Conservation (phyloP, 2,113 vertebrate species). For the Mus spicilegus region DNA sequence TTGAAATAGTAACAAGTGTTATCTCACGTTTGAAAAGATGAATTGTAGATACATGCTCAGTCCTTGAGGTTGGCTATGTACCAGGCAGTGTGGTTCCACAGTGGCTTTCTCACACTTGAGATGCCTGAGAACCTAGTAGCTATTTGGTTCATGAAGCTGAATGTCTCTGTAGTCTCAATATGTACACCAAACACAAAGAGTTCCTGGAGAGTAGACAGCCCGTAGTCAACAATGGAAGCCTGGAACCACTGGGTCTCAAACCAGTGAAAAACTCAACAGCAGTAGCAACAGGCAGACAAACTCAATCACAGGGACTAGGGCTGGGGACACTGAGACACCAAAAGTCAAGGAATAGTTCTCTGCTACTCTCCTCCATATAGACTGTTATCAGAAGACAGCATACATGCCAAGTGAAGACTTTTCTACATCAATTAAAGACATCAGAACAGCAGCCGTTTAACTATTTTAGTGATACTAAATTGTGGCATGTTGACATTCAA, state of each 20-base stretch:
- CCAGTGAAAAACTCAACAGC: neutral
- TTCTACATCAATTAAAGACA: neutral
- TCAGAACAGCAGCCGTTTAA: neutral
- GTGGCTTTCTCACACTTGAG: no score
- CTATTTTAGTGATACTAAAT: neutral
- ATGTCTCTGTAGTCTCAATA: no score
- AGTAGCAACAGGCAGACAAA: neutral
- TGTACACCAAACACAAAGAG: no score
- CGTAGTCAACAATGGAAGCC: neutral
- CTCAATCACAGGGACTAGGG: neutral
- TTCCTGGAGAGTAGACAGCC: neutral
- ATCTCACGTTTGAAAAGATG: neutral
- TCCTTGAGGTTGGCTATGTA: neutral
- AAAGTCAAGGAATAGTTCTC: neutral
- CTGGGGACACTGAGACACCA: neutral
- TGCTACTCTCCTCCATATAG: neutral
- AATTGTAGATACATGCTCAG: neutral
- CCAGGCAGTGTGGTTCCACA: neutral
- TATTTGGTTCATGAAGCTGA: neutral
- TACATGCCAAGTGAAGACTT: neutral
- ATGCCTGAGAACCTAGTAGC: no score
- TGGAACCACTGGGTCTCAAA: neutral
- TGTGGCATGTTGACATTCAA: neutral
- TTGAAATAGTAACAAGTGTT: neutral
- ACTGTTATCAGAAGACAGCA: neutral